Evolutionary conservation across 2,888 invertebrate genomes (phyloP).

Genomic region (Pseudococcus jackbeardsleyi): DNA sequence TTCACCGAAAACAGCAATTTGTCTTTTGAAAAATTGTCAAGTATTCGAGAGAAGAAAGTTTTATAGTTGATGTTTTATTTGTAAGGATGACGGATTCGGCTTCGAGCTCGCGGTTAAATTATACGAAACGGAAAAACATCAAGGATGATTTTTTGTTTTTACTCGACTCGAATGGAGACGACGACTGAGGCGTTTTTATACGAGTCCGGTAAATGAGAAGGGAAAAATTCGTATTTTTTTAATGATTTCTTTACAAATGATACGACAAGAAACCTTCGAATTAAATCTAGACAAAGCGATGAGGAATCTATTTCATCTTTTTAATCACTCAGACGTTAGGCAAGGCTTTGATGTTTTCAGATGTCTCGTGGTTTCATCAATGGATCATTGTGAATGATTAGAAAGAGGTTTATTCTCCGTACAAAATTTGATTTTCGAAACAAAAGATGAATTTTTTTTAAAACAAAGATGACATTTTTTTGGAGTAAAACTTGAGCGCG

Average conservation of each 20-base stretch:
- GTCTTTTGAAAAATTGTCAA: background rate
- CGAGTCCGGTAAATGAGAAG: background rate
- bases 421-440: no score
- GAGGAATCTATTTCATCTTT: no score
- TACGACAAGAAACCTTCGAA: no score
- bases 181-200: background rate
- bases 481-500: no score
- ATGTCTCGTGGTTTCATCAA: no score
- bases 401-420: no score
- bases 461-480: no score
- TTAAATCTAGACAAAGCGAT: no score
- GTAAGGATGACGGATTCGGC: background rate
- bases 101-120: constrained; percentile 1
- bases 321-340: no score
- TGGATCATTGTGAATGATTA: no score
- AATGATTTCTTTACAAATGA: background rate
- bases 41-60: background rate
- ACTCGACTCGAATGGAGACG: background rate
- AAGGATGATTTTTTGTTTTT: background rate
- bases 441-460: no score
- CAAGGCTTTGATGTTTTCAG: no score
- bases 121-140: constrained; percentile 18
- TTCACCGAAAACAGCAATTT: background rate
- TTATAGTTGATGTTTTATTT: constrained; percentile 2
- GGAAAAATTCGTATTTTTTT: background rate